Conservation (phyloP, 2,888 invertebrate genomes). For the Caenorhabditis angaria region DNA sequence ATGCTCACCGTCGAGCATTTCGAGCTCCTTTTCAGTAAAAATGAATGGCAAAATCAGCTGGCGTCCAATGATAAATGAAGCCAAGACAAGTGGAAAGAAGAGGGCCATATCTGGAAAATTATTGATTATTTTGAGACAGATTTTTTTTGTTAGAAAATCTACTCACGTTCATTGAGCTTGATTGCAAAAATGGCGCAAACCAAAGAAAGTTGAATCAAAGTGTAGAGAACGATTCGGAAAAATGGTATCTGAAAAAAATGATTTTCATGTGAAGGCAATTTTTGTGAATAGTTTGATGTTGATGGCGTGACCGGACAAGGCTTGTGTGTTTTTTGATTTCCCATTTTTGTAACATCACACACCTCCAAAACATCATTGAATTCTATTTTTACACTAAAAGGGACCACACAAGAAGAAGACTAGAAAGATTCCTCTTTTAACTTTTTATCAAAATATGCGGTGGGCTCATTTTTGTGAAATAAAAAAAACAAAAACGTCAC, state of each 20-base stretch:
- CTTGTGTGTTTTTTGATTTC: too few relatives aligned
- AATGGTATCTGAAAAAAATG: constrained; percentile 34
- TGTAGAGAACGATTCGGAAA: constrained; percentile 19
- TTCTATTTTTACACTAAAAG: not conserved
- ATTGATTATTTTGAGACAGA: not conserved
- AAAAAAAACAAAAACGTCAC: too few relatives aligned
- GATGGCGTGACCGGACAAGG: not conserved
- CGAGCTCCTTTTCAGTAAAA: constrained; percentile 54
- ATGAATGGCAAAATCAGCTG: constrained; percentile 61
- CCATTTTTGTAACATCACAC: too few relatives aligned
- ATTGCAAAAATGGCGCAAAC: constrained; percentile 13
- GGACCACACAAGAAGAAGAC: not conserved
- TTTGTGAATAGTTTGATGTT: not conserved
- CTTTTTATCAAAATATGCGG: too few relatives aligned
- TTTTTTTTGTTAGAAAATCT: not conserved
- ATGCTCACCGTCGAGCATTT: constrained; percentile 65
- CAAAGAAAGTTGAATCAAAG: constrained; percentile 21
- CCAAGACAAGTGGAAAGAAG: constrained; percentile 91
- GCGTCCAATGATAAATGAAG: constrained; percentile 86
- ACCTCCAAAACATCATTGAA: too few relatives aligned
- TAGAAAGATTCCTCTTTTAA: not conserved
- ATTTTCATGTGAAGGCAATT: not conserved
- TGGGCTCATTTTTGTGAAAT: too few relatives aligned
- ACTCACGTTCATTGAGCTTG: constrained; percentile 34
- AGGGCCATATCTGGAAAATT: constrained; percentile 80